Evolutionary conservation across 2,888 invertebrate species (phyloP).

Genomic region (Athalia cordata): DNA sequence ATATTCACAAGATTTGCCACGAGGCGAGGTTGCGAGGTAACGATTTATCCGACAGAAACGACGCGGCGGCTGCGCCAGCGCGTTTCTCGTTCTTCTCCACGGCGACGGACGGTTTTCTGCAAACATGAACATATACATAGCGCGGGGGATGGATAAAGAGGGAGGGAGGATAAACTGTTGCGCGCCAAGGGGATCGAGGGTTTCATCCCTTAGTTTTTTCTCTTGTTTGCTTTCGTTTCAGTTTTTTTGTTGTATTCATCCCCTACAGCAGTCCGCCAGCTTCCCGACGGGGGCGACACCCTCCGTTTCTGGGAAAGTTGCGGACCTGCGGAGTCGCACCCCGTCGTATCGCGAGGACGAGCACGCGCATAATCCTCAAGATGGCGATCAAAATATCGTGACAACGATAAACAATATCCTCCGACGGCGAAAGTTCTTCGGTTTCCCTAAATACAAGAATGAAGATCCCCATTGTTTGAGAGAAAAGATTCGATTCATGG

Average conservation of each 20-base stretch:
- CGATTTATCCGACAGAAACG: conserved; percentile 22
- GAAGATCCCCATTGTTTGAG: neutral
- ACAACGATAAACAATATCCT: conserved; percentile 56
- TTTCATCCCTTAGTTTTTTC: neutral
- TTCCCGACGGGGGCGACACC: conserved; percentile 21
- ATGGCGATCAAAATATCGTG: conserved; percentile 56
- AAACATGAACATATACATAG: too few species aligned
- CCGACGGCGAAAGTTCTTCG: neutral
- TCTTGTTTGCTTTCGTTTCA: too few species aligned
- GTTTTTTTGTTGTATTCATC: neutral
- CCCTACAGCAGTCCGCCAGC: neutral
- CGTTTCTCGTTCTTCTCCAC: neutral
- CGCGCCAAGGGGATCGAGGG: conserved; percentile 5
- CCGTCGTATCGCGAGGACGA: conserved; percentile 33
- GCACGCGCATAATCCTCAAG: conserved; percentile 51
- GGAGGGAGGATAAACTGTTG: conserved; percentile 33
- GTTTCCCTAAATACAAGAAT: conserved; percentile 3
- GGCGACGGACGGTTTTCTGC: conserved; percentile 1
- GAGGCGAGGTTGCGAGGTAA: conserved; percentile 30
- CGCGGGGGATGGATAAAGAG: neutral
- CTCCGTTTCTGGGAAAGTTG: neutral
- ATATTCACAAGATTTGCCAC: conserved; percentile 9
- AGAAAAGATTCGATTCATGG: neutral
- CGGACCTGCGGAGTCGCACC: neutral
- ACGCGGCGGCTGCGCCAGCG: conserved; percentile 24